Base-by-base conservation (phyloP, 2,888 invertebrate species). In the Sturmia bella region DNA sequence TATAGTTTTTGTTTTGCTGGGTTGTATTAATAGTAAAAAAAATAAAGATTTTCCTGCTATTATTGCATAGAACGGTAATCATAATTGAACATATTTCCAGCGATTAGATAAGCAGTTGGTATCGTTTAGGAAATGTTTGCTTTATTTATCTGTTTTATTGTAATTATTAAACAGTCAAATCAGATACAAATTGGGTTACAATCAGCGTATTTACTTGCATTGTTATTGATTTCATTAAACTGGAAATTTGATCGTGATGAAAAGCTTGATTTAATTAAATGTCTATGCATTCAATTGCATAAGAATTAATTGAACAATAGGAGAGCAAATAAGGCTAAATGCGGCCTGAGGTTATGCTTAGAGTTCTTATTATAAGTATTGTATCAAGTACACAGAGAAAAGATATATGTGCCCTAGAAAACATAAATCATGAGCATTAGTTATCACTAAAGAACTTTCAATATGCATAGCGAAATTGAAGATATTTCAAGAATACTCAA, bases 211-310 rank as follows among this genome's bases (percentile, higher is more conserved):
- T 45, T 39, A 41, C 13, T 50, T 50, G 48, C 27, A 19, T 12
- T 15, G 37, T 50, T 48, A n/a, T 50, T 50, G 50, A 64, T 64
- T 64, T 37, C 19, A 64, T 48, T 15, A 13, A 64, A 64, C 45
- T 48, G 24, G 32, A 56, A 56, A 37, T 56, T 19, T 39, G 37
- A 13, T 13, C 56, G 37, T 37, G 17, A 43, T 19, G 19, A 37
- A 48, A 50, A 15, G 0, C 6, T 15, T 12, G 13, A 45, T 61
- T 27, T 15, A 7, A 32, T 15, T 3, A 27, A 56, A 0, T 0
- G 12, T 21, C 12, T 13, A 50, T 7, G 27, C n/a, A n/a, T 27
- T 27, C n/a, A 24, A 52, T 21, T 7, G 7, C 24, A 27, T 27
- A 52, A n/a, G 7, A 4, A 32, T 32, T 32, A 32, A 32, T 32